These are phyloP conservation scores for Drosophila fulvimacula DNA, from an alignment of 2,888 invertebrate species.

Conservation along the genomic window DNA sequence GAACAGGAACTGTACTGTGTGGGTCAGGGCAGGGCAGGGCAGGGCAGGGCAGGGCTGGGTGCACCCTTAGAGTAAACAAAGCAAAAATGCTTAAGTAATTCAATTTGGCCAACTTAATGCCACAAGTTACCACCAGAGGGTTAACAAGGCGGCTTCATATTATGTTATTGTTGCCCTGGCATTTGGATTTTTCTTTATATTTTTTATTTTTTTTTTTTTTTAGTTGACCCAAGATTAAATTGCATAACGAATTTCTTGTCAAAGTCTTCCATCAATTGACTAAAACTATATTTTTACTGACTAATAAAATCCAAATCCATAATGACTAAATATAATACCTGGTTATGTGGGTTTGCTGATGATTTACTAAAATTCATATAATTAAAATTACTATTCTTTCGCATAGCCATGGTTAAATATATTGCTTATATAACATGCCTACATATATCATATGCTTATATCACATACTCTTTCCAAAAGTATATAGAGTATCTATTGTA, in stretches of 20 bases:
- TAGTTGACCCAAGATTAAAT: constrained; percentile 29
- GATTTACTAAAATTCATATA: not conserved
- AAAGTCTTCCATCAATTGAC: not conserved
- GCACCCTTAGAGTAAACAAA: constrained; percentile 57
- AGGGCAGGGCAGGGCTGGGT: not conserved
- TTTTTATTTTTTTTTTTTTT: constrained; percentile 1
- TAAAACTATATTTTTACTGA: not conserved
- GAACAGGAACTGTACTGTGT: not conserved
- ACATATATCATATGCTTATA: too few relatives aligned
- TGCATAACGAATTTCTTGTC: constrained; percentile 29
- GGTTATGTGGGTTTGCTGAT: not conserved
- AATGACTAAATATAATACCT: not conserved
- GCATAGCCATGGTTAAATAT: not conserved
- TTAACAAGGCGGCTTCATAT: constrained; percentile 28
- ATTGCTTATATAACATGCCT: not conserved
- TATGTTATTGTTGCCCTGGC: constrained; percentile 8
- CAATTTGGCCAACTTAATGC: constrained; percentile 55
- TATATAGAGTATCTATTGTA: too few relatives aligned
- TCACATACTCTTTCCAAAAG: not conserved
- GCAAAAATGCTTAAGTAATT: constrained; percentile 57
- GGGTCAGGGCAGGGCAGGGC: not conserved
- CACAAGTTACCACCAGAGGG: constrained; percentile 48
- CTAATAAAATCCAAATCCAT: not conserved
- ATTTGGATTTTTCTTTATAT: not conserved
- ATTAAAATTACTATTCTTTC: not conserved